Evolutionary conservation across 2,113 vertebrate genomes (phyloP).

Genomic region (Suricata suricatta): DNA sequence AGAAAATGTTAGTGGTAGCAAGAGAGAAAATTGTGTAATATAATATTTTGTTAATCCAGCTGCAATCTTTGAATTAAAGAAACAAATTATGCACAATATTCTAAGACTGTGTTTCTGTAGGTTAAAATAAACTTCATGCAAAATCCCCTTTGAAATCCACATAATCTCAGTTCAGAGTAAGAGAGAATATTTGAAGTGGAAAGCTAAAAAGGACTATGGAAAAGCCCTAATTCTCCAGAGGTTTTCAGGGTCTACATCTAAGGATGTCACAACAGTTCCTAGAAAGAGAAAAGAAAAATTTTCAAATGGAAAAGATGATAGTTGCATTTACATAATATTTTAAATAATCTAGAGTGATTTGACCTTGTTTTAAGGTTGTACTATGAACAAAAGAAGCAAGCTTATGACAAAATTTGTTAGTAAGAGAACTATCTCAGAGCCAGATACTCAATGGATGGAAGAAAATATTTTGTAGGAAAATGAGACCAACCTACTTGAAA

Average conservation of each 20-base stretch:
- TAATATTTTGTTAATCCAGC: not conserved
- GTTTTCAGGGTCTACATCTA: not conserved
- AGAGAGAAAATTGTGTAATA: constrained; percentile 13
- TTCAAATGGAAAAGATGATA: not conserved
- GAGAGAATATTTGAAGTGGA: not conserved
- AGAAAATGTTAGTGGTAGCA: constrained; percentile 19
- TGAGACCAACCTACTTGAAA: not conserved
- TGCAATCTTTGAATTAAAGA: constrained; percentile 10
- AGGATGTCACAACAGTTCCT: not conserved
- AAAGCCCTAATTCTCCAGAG: not conserved
- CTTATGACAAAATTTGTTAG: not conserved
- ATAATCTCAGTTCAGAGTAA: not conserved
- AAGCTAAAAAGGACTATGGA: not conserved
- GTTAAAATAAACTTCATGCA: constrained; percentile 27
- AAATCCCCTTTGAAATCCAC: not conserved
- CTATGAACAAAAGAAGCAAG: not conserved
- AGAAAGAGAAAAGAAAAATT: not conserved
- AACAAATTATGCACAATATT: constrained; percentile 1
- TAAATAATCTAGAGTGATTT: constrained; percentile 4
- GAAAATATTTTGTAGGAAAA: not conserved
- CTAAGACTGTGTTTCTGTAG: not conserved
- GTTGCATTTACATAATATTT: not conserved
- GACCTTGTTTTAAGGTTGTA: not conserved
- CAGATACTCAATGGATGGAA: not conserved
- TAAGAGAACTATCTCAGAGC: not conserved